Conservation (phyloP, 2,888 invertebrate species). For the Stenodera caucasica region DNA sequence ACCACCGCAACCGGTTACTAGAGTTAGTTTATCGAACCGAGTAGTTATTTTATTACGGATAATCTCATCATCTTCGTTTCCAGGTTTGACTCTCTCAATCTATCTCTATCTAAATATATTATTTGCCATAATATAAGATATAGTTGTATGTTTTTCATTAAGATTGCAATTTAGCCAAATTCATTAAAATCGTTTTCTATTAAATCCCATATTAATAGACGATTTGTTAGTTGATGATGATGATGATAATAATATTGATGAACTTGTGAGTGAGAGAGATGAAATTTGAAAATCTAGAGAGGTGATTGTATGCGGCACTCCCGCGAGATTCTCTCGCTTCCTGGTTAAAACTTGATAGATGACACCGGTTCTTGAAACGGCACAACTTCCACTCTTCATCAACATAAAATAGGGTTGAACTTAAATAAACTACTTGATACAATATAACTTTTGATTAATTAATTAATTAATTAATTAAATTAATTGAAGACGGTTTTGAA, state of each 20-base stretch:
- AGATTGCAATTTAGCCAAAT: no score
- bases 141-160: slow-evolving; percentile 3
- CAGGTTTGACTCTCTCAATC: slow-evolving; percentile 15
- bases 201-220: no score
- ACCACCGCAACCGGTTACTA: slow-evolving; percentile 15
- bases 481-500: background rate
- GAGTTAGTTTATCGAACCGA: slow-evolving; percentile 25
- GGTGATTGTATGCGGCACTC: slow-evolving; percentile 11
- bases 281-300: background rate
- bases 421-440: no score
- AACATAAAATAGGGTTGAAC: background rate
- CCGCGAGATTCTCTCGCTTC: slow-evolving; percentile 17
- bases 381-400: slow-evolving; percentile 9
- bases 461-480: no score
- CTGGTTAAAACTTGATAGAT: slow-evolving; percentile 29
- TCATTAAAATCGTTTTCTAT: no score
- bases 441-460: slow-evolving; percentile 14
- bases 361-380: slow-evolving; percentile 25
- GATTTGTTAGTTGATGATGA: background rate
- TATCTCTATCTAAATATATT: background rate
- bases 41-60: slow-evolving; percentile 32
- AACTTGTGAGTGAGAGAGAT: background rate
- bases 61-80: slow-evolving; percentile 32
- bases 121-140: no score
- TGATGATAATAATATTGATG: background rate